Evolutionary conservation across 2,113 vertebrate species (phyloP).

Genomic region (Pogona vitticeps): DNA sequence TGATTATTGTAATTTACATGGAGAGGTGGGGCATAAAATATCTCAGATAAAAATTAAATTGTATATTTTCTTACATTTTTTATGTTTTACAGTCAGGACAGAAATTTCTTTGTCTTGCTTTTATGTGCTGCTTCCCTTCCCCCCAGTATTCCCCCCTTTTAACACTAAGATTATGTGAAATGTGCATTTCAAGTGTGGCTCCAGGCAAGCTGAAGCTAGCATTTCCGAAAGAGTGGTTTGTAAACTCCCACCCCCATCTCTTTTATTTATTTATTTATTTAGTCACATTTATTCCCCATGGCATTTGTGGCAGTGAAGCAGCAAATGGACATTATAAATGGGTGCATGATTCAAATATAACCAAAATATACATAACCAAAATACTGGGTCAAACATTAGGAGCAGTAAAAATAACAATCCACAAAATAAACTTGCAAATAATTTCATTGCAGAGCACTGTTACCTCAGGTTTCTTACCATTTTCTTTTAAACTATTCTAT

Average conservation of each 20-base stretch:
- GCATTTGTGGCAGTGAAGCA: constrained; percentile 44
- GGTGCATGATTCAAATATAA: constrained; percentile 37
- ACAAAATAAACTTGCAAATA: constrained; percentile 21
- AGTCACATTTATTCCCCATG: not conserved
- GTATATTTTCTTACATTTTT: not conserved
- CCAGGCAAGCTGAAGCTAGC: constrained; percentile 43
- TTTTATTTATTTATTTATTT: constrained; percentile 10
- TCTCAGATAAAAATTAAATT: not conserved
- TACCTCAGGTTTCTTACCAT: constrained; percentile 4
- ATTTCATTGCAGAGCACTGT: constrained; percentile 40
- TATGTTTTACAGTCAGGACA: not conserved
- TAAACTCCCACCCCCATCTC: constrained; percentile 13
- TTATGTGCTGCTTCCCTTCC: constrained; percentile 18
- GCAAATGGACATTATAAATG: constrained; percentile 34
- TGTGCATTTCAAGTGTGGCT: constrained; percentile 39
- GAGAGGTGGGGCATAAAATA: not conserved
- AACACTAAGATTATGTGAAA: constrained; percentile 20
- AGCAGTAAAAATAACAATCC: constrained; percentile 30
- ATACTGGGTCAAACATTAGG: constrained; percentile 27
- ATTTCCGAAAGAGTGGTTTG: constrained; percentile 39
- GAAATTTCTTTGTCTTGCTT: constrained; percentile 20
- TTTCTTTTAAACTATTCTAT: constrained; percentile 29
- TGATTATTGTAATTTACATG: no score
- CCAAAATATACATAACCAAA: constrained; percentile 17
- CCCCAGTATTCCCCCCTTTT: not conserved